A percentile compares a stretch with the other conserved stretches of the same genome.
phyloP scores from a whole-genome alignment of 1,140 invertebrate genomes.

The Alviniconcha marisindica region DNA sequence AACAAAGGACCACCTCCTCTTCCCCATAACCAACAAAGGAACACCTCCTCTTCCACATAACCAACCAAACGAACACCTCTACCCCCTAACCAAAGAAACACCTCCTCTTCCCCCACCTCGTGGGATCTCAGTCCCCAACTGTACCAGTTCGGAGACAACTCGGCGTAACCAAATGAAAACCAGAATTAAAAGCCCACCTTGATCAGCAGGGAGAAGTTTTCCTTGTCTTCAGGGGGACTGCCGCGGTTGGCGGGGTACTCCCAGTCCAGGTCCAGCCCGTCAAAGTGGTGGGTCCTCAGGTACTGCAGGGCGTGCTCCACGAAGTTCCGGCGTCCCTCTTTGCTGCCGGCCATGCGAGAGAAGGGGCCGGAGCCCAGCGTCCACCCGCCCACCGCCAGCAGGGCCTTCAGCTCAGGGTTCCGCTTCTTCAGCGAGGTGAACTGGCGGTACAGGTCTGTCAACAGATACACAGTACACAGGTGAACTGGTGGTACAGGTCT shows the following conservation, averaged over 20 bases:
- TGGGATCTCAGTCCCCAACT: no score
- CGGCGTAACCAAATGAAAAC: no score
- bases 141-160: no score
- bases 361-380: slow-evolving; percentile 91
- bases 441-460: slow-evolving; percentile 85
- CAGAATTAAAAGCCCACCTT: no score
- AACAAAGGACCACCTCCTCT: no score
- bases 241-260: slow-evolving; percentile 95
- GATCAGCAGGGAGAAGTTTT: slow-evolving; percentile 93
- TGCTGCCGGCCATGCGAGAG: slow-evolving; percentile 59
- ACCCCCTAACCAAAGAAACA: no score
- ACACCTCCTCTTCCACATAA: no score
- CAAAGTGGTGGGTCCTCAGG: slow-evolving; percentile 93
- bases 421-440: slow-evolving; percentile 95
- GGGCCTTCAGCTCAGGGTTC: slow-evolving; percentile 93
- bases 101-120: no score
- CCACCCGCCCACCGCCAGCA: slow-evolving; percentile 97
- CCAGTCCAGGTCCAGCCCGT: slow-evolving; percentile 97
- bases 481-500: slow-evolving; percentile 20
- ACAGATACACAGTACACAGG: no score
- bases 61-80: no score
- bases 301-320: slow-evolving; percentile 84
- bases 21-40: no score
- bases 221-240: slow-evolving; percentile 91
- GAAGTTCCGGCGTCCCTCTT: slow-evolving; percentile 56